phyloP scores from a whole-genome alignment of 2,797 vertebrate genomes.

The Darevskia nairensis region DNA sequence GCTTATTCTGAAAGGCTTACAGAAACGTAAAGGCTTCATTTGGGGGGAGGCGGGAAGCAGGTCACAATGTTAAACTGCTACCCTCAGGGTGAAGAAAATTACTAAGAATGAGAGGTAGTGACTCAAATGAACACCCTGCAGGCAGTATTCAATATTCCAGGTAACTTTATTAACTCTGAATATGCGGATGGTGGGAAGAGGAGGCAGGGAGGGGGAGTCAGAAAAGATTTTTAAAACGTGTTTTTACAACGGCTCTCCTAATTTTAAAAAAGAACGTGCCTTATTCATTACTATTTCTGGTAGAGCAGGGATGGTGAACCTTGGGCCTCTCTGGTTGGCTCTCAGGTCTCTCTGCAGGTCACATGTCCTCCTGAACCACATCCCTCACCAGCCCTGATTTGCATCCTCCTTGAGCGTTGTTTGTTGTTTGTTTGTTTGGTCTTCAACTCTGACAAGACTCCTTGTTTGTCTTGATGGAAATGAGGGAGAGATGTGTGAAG shows the following conservation, averaged over 20 bases:
- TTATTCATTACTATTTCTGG: constrained; percentile 1
- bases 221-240: neutral
- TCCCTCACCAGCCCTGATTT: too few relatives aligned
- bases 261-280: constrained; percentile 45
- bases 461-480: too few relatives aligned
- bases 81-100: constrained; percentile 54
- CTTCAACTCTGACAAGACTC: too few relatives aligned
- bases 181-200: neutral
- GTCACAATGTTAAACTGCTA: constrained; percentile 43
- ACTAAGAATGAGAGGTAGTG: constrained; percentile 30
- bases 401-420: too few relatives aligned
- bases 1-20: constrained; percentile 35
- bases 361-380: too few relatives aligned
- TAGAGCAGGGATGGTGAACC: neutral
- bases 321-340: too few relatives aligned
- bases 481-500: too few relatives aligned
- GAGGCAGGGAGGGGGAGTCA: neutral
- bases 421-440: too few relatives aligned
- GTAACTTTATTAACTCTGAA: constrained; percentile 42
- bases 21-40: constrained; percentile 57
- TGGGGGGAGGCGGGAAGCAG: neutral
- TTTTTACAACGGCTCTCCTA: constrained; percentile 6
- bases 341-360: too few relatives aligned
- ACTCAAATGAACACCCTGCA: constrained; percentile 36
- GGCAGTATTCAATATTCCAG: constrained; percentile 39